These are phyloP conservation scores for Ardeotis arabs DNA, from an alignment of 2,113 vertebrate species.

Conservation along the genomic window DNA sequence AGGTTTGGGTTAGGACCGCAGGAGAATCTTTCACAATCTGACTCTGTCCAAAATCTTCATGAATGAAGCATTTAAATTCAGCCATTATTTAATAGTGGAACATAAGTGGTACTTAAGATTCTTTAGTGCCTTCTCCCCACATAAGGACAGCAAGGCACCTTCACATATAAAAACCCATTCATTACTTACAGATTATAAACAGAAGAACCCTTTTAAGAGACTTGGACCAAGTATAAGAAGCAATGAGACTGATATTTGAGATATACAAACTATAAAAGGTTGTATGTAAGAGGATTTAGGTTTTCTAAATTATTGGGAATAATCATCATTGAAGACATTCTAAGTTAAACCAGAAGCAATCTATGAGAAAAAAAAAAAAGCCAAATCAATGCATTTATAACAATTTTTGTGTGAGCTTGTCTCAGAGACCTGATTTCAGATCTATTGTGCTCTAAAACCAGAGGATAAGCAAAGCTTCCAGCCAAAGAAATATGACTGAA, in stretches of 20 bases:
- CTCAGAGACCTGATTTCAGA: background rate
- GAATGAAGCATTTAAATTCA: background rate
- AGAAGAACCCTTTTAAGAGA: background rate
- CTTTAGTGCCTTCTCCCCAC: background rate
- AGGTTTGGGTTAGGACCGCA: background rate
- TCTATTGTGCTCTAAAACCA: background rate
- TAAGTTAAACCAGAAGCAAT: background rate
- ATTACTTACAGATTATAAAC: background rate
- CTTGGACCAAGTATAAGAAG: background rate
- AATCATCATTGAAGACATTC: background rate
- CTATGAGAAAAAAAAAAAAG: background rate
- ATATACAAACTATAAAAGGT: background rate
- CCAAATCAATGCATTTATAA: background rate
- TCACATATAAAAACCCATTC: background rate
- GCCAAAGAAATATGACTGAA: background rate
- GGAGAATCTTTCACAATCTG: background rate
- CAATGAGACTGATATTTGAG: background rate
- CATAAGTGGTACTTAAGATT: background rate
- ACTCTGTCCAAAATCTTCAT: background rate
- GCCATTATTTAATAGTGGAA: background rate
- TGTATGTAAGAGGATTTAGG: background rate
- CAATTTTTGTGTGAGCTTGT: background rate
- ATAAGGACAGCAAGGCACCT: background rate
- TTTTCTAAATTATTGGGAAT: background rate
- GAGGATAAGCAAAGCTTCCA: background rate